A percentile compares a stretch with the other conserved stretches of the same genome.
phyloP scores from a whole-genome alignment of 2,113 vertebrate species.

The Nibea albiflora region DNA sequence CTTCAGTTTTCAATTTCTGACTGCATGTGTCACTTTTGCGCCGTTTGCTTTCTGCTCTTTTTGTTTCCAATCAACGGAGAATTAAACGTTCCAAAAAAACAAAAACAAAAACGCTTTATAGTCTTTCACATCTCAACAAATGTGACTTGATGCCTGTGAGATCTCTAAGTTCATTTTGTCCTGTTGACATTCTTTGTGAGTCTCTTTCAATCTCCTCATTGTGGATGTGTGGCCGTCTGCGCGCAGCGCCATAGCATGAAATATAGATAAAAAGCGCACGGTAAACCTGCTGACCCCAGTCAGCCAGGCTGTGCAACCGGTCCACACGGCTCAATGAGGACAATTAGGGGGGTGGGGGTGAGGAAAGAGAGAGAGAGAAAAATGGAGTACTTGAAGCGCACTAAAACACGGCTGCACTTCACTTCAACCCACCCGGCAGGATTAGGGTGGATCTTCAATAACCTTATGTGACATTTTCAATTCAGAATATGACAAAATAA shows the following conservation, averaged over 20 bases:
- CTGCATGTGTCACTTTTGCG: slow-evolving; percentile 44
- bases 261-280: slow-evolving; percentile 82
- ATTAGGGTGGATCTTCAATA: slow-evolving; percentile 68
- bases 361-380: slow-evolving; percentile 45
- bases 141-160: slow-evolving; percentile 6
- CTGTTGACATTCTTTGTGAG: slow-evolving; percentile 49
- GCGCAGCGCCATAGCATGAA: slow-evolving; percentile 72
- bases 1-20: slow-evolving; percentile 4
- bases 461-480: slow-evolving; percentile 44
- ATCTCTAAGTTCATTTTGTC: background rate
- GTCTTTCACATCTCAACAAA: background rate
- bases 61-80: slow-evolving; percentile 12
- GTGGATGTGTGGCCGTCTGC: slow-evolving; percentile 55
- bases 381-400: slow-evolving; percentile 83
- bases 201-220: slow-evolving; percentile 41
- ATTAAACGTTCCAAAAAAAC: slow-evolving; percentile 15
- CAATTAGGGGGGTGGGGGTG: slow-evolving; percentile 78
- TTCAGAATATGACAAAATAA: slow-evolving; percentile 26
- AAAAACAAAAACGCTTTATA: background rate
- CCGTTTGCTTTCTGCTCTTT: slow-evolving; percentile 7
- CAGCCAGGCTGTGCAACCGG: slow-evolving; percentile 84
- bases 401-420: slow-evolving; percentile 70
- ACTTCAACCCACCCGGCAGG: slow-evolving; percentile 62
- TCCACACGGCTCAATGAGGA: slow-evolving; percentile 88
- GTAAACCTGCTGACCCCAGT: slow-evolving; percentile 88